phyloP scores from a whole-genome alignment of 2,113 vertebrate species.

The Pterocles orientalis region DNA sequence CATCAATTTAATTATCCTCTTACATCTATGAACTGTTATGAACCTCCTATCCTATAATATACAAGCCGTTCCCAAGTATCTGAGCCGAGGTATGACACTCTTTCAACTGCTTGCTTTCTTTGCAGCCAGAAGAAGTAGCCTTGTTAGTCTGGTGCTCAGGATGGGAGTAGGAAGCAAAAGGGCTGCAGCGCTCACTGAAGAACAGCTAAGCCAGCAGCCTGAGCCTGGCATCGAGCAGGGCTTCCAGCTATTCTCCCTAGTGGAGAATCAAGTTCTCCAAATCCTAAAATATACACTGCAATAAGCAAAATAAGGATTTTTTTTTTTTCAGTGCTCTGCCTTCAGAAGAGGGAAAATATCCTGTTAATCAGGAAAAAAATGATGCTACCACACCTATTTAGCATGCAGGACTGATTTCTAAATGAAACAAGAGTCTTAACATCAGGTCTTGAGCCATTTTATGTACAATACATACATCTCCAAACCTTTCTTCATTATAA shows the following conservation, averaged over 20 bases:
- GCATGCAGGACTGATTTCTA: neutral
- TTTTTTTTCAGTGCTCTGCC: neutral
- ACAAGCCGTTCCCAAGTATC: neutral
- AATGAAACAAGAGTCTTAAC: neutral
- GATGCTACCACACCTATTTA: neutral
- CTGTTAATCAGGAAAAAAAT: neutral
- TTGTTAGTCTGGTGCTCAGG: neutral
- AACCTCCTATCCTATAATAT: neutral
- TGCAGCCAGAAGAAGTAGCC: neutral
- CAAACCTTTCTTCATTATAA: neutral
- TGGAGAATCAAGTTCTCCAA: neutral
- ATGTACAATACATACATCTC: neutral
- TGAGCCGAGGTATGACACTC: neutral
- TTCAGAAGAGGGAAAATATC: neutral
- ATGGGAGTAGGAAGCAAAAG: neutral
- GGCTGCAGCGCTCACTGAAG: neutral
- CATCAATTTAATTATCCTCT: neutral
- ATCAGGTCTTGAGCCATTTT: neutral
- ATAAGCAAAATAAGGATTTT: neutral
- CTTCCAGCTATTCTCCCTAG: neutral
- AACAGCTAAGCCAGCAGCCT: conserved; percentile 36
- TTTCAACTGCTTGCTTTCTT: neutral
- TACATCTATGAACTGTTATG: neutral
- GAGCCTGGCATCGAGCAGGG: neutral
- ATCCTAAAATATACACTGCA: neutral